phyloP scores from a whole-genome alignment of 1,140 invertebrate species.

The Procambarus virginalis region DNA sequence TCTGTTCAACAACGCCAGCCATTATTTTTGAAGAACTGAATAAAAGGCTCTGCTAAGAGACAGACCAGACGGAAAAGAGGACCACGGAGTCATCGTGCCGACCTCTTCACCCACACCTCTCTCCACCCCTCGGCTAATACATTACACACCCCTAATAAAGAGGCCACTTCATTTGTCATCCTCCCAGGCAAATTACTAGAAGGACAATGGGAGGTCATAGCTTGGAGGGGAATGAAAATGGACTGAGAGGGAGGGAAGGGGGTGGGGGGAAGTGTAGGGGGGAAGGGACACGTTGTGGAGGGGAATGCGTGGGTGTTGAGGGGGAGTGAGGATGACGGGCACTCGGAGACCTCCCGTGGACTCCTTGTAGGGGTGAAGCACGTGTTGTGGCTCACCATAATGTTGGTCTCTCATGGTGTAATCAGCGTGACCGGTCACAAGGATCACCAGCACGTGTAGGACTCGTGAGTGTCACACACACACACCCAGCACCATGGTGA shows the following conservation, averaged over 20 bases:
- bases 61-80: background rate
- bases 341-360: background rate
- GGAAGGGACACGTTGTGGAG: background rate
- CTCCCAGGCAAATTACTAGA: background rate
- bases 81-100: background rate
- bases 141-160: constrained; percentile 29
- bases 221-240: constrained; percentile 1
- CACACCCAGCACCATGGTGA: background rate
- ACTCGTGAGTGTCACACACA: background rate
- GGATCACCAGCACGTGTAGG: background rate
- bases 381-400: background rate
- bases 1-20: too few relatives aligned
- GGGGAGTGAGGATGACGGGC: background rate
- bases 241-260: background rate
- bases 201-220: constrained; percentile 25
- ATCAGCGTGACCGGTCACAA: background rate
- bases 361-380: background rate
- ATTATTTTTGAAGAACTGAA: too few relatives aligned
- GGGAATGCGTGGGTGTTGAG: background rate
- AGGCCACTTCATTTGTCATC: constrained; percentile 35
- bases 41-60: too few relatives aligned
- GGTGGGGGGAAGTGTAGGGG: too few relatives aligned
- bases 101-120: too few relatives aligned
- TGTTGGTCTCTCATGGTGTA: background rate
- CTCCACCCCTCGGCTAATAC: background rate